Evolutionary conservation across 2,797 vertebrate genomes (phyloP).

Genomic region (Muraenolepis orangiensis): DNA sequence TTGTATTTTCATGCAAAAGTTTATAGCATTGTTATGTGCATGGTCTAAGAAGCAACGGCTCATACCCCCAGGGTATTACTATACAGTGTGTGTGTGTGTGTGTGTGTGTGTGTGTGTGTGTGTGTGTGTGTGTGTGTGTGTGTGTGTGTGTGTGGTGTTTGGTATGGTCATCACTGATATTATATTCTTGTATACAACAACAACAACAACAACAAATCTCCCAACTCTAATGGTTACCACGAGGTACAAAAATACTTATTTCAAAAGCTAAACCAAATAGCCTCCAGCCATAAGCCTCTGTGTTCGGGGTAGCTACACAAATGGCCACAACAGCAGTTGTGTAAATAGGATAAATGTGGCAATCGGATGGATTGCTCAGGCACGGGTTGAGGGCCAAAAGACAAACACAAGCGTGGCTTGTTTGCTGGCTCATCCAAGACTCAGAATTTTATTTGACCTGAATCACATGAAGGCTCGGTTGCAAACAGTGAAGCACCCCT

Average conservation of each 20-base stretch:
- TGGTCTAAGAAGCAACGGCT: no score
- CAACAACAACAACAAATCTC: no score
- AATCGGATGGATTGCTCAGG: background rate
- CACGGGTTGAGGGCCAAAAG: background rate
- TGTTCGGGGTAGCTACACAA: conserved; percentile 37
- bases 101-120: no score
- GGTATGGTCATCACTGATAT: background rate
- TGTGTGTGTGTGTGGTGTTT: background rate
- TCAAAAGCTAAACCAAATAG: conserved; percentile 26
- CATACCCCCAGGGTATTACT: background rate
- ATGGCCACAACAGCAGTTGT: conserved; percentile 22
- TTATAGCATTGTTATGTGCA: background rate
- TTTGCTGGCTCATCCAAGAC: background rate
- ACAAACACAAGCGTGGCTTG: background rate
- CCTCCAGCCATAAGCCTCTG: conserved; percentile 36
- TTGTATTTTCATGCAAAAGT: conserved; percentile 33
- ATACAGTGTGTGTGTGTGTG: no score
- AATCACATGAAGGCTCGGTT: background rate
- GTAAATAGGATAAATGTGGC: background rate
- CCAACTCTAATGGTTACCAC: background rate
- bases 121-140: no score
- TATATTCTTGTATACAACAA: background rate
- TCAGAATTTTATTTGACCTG: background rate
- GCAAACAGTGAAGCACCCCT: background rate
- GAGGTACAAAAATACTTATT: conserved; percentile 17